phyloP scores from a whole-genome alignment of 2,797 vertebrate genomes.

The Phrynocephalus guinanensis region DNA sequence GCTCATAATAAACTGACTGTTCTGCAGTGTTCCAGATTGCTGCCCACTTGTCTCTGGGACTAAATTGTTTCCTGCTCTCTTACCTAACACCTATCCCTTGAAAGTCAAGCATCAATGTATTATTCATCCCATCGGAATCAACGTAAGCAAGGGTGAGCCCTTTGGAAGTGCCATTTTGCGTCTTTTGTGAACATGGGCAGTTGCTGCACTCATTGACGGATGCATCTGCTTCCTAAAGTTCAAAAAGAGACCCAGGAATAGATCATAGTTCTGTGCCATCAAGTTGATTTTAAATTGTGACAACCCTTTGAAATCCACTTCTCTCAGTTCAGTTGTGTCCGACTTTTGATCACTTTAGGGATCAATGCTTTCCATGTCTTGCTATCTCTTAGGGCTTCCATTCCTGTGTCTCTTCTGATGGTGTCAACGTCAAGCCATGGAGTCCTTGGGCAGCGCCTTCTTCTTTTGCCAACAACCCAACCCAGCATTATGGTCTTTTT shows the following conservation, averaged over 20 bases:
- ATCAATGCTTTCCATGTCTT: no score
- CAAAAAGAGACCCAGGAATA: slow-evolving; percentile 25
- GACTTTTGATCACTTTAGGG: no score
- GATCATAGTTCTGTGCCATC: slow-evolving; percentile 24
- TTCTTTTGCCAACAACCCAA: no score
- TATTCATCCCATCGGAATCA: slow-evolving; percentile 12
- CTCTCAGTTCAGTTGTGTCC: no score
- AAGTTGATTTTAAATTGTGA: no score
- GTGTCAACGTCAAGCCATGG: no score
- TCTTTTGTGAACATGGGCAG: slow-evolving; percentile 1
- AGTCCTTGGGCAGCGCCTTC: no score
- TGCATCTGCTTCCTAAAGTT: accelerated
- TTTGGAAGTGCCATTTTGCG: slow-evolving; percentile 22
- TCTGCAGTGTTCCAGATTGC: slow-evolving; percentile 36
- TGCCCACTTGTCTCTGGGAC: slow-evolving; percentile 18
- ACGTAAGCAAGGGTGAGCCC: slow-evolving; percentile 3
- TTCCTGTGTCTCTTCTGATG: no score
- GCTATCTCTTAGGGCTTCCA: no score
- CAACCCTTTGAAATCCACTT: background rate
- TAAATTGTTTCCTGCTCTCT: slow-evolving; percentile 20
- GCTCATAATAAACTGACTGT: slow-evolving; percentile 24
- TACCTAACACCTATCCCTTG: slow-evolving; percentile 32
- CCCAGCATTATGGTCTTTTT: no score
- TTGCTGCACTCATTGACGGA: background rate
- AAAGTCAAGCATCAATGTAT: slow-evolving; percentile 16